Evolutionary conservation across 2,113 vertebrate genomes (phyloP), one percentile per base, ranked within the genome.

Genomic region (Pelecanus crispus): DNA sequence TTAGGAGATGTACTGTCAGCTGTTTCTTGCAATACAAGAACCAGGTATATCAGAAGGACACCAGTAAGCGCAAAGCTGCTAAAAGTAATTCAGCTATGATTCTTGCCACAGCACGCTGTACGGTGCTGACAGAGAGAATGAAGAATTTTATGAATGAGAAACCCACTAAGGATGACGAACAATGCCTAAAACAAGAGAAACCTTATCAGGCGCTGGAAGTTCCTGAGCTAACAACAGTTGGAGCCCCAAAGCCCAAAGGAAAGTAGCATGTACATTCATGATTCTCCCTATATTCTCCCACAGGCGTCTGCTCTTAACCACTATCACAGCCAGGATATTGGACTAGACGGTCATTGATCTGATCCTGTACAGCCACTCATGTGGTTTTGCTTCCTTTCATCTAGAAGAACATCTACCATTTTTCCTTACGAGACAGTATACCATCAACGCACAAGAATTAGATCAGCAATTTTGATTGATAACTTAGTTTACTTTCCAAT

Each of bases 391-490:
- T 80, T 79, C 77, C 72, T 91, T 93, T 86, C 81, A 81, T 92
- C 72, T 88, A 77, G 56, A 71, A 90, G 62, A 92, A 40, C 80
- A 97, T 53, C 55, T 86, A 83, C 11, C 6, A 20, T 81, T 81
- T 84, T 92, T 81, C 82, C 66, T 87, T 61, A 84, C 4, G 4
- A 90, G 63, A 42, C 32, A 58, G 45, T 59, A 81, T 25, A 77
- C 12, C 55, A 86, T 74, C 92, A 86, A 89, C 80, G 79, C 55
- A 86, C 29, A 10, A 73, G 50, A 95, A 93, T 91, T 71, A 91
- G 84, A 95, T 79, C 90, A 93, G 82, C 47, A 81, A 68, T 81
- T 94, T 4, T 94, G 94, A 93, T 4, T 67, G 80, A 81, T 49
- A 83, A 71, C 77, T n/a, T 92, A 56, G 82, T 84, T 97, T 91